Evolutionary conservation across 2,113 vertebrate genomes (phyloP), one percentile per base, ranked within the genome.

Genomic region (Callocephalon fimbriatum): DNA sequence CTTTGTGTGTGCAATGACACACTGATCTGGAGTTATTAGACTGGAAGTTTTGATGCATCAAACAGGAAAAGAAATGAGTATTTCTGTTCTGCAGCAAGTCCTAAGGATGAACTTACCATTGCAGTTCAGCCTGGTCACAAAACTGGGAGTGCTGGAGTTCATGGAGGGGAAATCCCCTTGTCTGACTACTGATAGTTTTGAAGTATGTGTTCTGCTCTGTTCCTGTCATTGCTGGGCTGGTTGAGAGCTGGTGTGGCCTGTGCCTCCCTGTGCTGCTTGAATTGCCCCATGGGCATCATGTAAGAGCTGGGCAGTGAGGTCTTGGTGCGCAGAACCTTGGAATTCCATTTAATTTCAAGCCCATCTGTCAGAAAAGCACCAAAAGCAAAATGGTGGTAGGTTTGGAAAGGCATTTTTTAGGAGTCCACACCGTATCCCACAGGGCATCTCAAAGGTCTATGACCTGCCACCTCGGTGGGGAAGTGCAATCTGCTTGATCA

Each of bases 381-480:
- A 6, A 25, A 62, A 68, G 20, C 8, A 14, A 17, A 74, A 38
- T 1, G 5, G 20, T 25, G 29, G 7, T 56, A 0, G 0, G 8
- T 62, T 88, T 31, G 25, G 58, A 58, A 78, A 23, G 29, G 25
- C 61, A 8, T 51, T 65, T 45, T 11, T 12, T 50, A 10, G 31
- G 25, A 47, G 31, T 44, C n/a, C 13, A 0, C 14, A 2, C 38
- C 0, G 0, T 62, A 20, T 6, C 10, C 19, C 37, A 10, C 8
- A 4, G 25, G 8, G 31, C 4, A 2, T 16, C 19, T 12, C 9
- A 15, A 40, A 35, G 58, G 50, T 53, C 29, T 2, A 0, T 14
- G 38, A 3, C 31, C 23, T 10, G 7, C 35, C n/a, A 12, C 22
- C 7, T 5, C 4, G 3, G n/a, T 35, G 45, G 18, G 29, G 50